Evolutionary conservation across 2,113 vertebrate species (phyloP), one percentile per base, ranked within the genome.

Genomic region (Amazona guildingii): DNA sequence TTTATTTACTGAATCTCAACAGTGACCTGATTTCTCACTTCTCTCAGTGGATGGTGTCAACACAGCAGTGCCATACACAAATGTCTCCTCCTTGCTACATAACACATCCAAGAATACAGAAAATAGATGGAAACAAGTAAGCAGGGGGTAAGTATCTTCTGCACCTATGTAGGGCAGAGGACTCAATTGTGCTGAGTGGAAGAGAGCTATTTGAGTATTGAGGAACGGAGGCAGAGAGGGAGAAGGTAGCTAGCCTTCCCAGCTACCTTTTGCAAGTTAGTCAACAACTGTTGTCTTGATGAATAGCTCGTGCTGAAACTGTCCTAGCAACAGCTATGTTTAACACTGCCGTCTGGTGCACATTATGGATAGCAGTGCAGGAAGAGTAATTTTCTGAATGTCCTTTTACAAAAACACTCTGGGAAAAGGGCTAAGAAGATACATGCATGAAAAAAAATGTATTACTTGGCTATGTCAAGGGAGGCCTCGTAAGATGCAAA

Each of bases 1-100:
- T 94, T 48, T 95, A 92, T 96, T 94, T 94, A 91, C 95, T 94
- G 94, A 84, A 86, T 94, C 97, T 97, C 94, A 83, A 10, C 88
- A 74, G 94, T 90, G 82, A 75, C 95, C 86, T 83, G 86, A 86
- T 94, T 96, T 87, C 74, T 96, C 85, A 41, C 89, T 88, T 90
- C 44, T 90, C 2, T 86, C 29, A 61, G 94, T 79, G 86, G 39
- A 95, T 20, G 57, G 81, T 90, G 83, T 85, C 86, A 87, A 46
- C 84, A 83, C 83, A 80, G 95, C 72, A 52, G 8, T 64, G 51
- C 76, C 87, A 18, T 52, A 72, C 90, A 90, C 93, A 88, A 93
- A 67, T 44, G 73, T 95, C 84, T 89, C 49, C 75, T 61, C 29
- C 79, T 94, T 94, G 83, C 74, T 86, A 21, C 18, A 1, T 52